Percentiles rank a stretch among this genome's conserved stretches.
Conservation (phyloP, 2,113 vertebrate genomes). For the Chinchilla lanigera region DNA sequence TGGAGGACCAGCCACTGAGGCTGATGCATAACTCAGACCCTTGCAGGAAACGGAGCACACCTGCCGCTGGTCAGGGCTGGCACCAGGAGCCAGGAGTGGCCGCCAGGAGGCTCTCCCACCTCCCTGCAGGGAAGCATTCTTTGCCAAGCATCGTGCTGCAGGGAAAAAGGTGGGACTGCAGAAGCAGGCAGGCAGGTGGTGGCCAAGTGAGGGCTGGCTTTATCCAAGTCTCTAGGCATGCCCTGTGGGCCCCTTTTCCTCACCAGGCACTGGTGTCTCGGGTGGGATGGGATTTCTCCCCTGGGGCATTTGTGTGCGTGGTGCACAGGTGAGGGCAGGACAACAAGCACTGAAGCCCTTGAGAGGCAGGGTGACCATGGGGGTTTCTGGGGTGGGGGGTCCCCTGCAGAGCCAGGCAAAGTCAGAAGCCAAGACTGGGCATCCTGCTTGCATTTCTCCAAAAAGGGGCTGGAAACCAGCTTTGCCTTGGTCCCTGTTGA, state of each 20-base stretch:
- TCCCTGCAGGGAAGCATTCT: neutral
- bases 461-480: neutral
- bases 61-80: neutral
- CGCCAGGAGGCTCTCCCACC: neutral
- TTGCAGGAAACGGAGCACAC: neutral
- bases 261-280: neutral
- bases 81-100: neutral
- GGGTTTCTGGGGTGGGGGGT: neutral
- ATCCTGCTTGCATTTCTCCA: neutral
- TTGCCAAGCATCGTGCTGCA: rapidly evolving
- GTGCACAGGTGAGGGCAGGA: too few species aligned
- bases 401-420: too few species aligned
- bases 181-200: neutral
- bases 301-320: neutral
- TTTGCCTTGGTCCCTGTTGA: neutral
- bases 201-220: neutral
- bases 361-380: neutral
- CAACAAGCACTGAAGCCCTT: neutral
- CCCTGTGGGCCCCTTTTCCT: neutral
- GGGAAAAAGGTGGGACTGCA: neutral
- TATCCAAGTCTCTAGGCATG: too few species aligned
- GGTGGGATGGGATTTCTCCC: neutral
- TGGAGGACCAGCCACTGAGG: neutral
- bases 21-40: neutral
- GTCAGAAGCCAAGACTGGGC: neutral